phyloP scores from a whole-genome alignment of 2,888 invertebrate species.

The Macrophya annulata region DNA sequence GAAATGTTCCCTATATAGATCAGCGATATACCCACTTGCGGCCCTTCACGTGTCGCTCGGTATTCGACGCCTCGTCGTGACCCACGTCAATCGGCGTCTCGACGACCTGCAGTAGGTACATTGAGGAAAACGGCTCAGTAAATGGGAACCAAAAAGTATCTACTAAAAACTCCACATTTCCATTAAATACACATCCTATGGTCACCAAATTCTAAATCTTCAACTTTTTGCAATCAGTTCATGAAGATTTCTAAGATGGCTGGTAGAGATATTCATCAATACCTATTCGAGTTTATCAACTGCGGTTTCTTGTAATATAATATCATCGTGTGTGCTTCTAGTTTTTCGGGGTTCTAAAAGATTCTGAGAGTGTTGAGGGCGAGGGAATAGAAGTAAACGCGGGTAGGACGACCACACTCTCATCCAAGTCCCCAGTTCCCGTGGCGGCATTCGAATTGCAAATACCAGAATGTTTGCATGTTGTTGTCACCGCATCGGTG shows the following conservation, averaged over 20 bases:
- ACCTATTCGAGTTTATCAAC: slow-evolving; percentile 13
- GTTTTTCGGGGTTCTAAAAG: slow-evolving; percentile 48
- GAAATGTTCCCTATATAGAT: slow-evolving; percentile 16
- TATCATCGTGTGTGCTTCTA: slow-evolving; percentile 53
- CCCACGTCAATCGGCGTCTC: slow-evolving; percentile 21
- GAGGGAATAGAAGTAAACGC: background rate
- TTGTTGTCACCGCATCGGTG: slow-evolving; percentile 78
- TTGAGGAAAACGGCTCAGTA: background rate
- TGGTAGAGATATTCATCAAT: background rate
- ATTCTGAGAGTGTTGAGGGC: background rate
- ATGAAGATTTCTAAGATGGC: background rate
- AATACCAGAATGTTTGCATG: slow-evolving; percentile 80
- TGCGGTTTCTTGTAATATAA: slow-evolving; percentile 17
- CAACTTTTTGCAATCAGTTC: background rate
- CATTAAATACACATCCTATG: background rate
- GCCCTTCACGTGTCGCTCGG: background rate
- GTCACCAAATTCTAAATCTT: background rate
- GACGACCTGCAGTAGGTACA: slow-evolving; percentile 4
- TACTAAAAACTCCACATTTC: background rate
- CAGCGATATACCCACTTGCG: background rate
- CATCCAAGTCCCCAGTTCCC: slow-evolving; percentile 66
- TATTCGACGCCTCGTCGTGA: slow-evolving; percentile 6
- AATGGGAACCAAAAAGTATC: background rate
- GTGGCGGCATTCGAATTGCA: slow-evolving; percentile 79
- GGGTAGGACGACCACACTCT: slow-evolving; percentile 35